phyloP scores from a whole-genome alignment of 2,888 invertebrate genomes.

The Agriopis marginaria region DNA sequence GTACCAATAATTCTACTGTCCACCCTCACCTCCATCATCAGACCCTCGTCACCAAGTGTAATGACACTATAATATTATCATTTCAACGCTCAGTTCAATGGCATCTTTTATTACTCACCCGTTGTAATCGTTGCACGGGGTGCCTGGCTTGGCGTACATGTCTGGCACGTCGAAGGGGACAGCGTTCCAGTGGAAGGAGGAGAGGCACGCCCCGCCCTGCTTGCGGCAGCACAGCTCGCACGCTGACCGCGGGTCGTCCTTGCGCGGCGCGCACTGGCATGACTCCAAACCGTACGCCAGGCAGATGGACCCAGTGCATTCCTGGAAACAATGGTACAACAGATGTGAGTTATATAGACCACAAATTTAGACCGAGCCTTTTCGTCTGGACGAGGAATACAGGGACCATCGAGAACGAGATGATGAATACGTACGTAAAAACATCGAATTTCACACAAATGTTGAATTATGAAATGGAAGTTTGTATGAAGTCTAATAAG shows the following conservation, averaged over 20 bases:
- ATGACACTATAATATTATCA: no score
- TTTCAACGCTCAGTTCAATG: no score
- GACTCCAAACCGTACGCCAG: constrained; percentile 98
- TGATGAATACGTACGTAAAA: no score
- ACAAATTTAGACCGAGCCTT: no score
- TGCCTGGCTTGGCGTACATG: constrained; percentile 97
- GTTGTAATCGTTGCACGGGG: constrained; percentile 97
- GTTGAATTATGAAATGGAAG: no score
- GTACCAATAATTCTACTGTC: no score
- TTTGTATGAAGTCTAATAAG: no score
- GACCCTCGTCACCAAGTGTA: no score
- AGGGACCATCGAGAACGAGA: no score
- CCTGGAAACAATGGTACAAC: constrained; percentile 77
- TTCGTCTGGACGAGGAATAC: no score
- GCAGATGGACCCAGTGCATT: constrained; percentile 99
- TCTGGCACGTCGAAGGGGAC: constrained; percentile 96
- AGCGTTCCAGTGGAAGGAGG: constrained; percentile 96
- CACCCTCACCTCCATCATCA: no score
- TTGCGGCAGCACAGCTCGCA: constrained; percentile 97
- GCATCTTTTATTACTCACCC: constrained; percentile 80
- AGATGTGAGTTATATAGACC: background rate
- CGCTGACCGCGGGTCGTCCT: constrained; percentile 93
- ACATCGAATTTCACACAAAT: no score
- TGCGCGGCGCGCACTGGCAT: constrained; percentile 95
- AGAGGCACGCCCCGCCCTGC: constrained; percentile 93